Evolutionary conservation across 2,888 invertebrate genomes (phyloP), one percentile per base, ranked within the genome.

Genomic region (Coenonympha arcania): DNA sequence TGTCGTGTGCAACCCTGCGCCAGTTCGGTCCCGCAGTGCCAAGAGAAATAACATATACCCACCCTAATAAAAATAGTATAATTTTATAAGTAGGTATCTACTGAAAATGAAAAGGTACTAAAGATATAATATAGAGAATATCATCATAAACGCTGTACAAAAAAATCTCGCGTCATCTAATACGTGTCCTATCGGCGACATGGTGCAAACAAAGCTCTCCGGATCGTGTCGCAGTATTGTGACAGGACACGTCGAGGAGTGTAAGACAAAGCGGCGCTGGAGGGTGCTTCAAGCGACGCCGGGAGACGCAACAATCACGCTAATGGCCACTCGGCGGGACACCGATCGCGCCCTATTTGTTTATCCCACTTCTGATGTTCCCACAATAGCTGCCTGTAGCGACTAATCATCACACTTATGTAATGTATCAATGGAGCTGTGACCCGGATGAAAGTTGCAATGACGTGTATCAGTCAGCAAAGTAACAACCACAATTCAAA

Each of bases 321-420:
- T 78, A 76, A 76, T 76, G 69, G 68, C 70, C 73, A 72, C 73
- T 74, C 63, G 36, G 34, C 36, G 18, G 18, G 40, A 36, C 28
- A 36, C 48, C 39, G 31, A 48, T 47, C 47, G 31, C 39, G n/a
- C 18, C 16, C 26, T 31, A 13, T 24, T 36, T 48, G 15, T 33
- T 15, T 20, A 4, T 20, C 16, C 26, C 24, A 43, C 30, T 11
- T 9, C 18, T 13, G 24, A 15, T 13, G 8, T 41, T 9, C 11
- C 9, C 22, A 28, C 18, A 31, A 16, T 15, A 33, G 31, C 8
- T 9, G 16, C 16, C 16, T 33, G 8, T n/a, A n/a, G n/a, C n/a
- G n/a, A n/a, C n/a, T n/a, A n/a, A n/a, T n/a, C n/a, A n/a, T n/a
- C n/a, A n/a, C n/a, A n/a, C n/a, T n/a, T n/a, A n/a, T n/a, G n/a